Evolutionary conservation across 2,113 vertebrate species (phyloP), one percentile per base, ranked within the genome.

Genomic region (Cyanistes caeruleus): DNA sequence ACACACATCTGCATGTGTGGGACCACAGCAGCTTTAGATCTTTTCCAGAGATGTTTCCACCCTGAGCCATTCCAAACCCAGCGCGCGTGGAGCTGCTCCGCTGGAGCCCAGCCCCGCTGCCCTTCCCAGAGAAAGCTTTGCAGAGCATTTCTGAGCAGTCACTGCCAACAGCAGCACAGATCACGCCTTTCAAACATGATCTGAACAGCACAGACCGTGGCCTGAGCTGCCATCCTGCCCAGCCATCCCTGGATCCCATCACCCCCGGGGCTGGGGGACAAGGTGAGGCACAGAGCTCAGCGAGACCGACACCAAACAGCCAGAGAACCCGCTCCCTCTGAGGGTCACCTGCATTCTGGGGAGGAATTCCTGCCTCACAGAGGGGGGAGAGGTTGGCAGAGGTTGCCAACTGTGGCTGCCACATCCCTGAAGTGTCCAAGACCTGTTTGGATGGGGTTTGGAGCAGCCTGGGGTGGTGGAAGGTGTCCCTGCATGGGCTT

Each of bases 211-310:
- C 51, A 16, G 89, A 49, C 49, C 52, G 11, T 39, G 37, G 37
- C 37, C 37, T 0, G n/a, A 69, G 18, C 72, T 22, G 72, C 88
- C 73, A 44, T 5, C 56, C 48, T 2, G 1, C 46, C 55, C 55
- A 28, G 27, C 58, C 62, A 24, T 1, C 37, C 56, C 65, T 1
- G 0, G 25, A 3, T 13, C 46, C 0, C 3, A 48, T 3, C 68
- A 56, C n/a, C 41, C 37, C 8, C 0, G 0, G 58, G 9, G 2
- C 22, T 2, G 6, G 39, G 30, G 58, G 25, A 10, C 23, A 8
- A 6, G 1, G 0, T 0, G 6, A 11, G 65, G 69, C 39, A 39
- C 46, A 8, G 48, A 1, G 14, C 17, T 31, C n/a, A 13, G 62
- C 53, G 7, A 1, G 2, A 3, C 25, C 28, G 39, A 11, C n/a